These are phyloP conservation scores for Agriopis aurantiaria DNA, from an alignment of 2,888 invertebrate species.

Conservation along the genomic window DNA sequence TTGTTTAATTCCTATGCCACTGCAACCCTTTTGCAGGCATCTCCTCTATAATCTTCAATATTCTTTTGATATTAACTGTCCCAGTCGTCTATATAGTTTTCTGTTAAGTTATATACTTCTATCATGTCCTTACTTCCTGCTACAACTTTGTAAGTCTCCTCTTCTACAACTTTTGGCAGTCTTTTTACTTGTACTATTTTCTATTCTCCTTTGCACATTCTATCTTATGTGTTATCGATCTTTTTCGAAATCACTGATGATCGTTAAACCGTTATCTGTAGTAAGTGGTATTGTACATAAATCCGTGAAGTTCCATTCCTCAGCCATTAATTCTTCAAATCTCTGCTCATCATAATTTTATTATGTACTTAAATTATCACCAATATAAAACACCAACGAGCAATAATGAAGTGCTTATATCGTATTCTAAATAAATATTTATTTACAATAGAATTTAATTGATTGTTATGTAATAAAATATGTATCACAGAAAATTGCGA, in stretches of 20 bases:
- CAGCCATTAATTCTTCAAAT: constrained; percentile 53
- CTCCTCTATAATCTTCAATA: neutral
- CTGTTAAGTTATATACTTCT: too few species aligned
- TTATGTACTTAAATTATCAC: constrained; percentile 35
- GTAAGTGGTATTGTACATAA: neutral
- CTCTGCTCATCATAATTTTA: constrained; percentile 79
- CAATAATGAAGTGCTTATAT: constrained; percentile 58
- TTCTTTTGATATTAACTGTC: neutral
- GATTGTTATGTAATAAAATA: constrained; percentile 40
- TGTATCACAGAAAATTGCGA: constrained; percentile 62
- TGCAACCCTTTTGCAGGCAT: neutral
- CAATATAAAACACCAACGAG: constrained; percentile 43
- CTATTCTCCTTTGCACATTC: too few species aligned
- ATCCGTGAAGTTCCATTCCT: constrained; percentile 9
- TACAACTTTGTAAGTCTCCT: too few species aligned
- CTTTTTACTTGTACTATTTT: too few species aligned
- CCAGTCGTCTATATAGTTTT: neutral
- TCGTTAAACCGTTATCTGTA: neutral
- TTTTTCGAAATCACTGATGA: too few species aligned
- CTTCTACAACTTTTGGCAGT: too few species aligned
- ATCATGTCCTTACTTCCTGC: too few species aligned
- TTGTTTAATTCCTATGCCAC: neutral
- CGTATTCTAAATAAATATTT: constrained; percentile 47
- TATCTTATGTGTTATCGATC: too few species aligned
- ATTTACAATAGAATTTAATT: constrained; percentile 48